Evolutionary conservation across 2,888 invertebrate species (phyloP).

Genomic region (Helicoverpa assulta): DNA sequence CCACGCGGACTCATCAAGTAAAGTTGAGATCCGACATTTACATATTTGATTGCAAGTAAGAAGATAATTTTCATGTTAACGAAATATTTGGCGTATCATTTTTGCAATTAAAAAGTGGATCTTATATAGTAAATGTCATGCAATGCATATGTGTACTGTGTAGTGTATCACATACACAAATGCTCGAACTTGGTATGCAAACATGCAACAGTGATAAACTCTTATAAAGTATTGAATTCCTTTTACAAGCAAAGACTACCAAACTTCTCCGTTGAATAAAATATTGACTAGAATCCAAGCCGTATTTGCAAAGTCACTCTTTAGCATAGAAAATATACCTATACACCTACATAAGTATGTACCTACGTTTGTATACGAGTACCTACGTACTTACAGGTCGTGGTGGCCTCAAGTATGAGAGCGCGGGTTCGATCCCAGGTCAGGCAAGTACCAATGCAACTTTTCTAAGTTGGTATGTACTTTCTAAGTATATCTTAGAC

Average conservation of each 20-base stretch:
- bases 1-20: neutral
- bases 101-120: neutral
- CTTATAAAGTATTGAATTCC: constrained; percentile 13
- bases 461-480: too few species aligned
- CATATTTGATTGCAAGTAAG: neutral
- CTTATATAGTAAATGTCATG: neutral
- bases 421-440: too few species aligned
- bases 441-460: too few species aligned
- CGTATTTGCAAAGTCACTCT: neutral
- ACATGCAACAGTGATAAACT: neutral
- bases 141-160: neutral
- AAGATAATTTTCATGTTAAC: neutral
- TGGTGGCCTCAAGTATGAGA: too few species aligned
- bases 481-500: too few species aligned
- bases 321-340: neutral
- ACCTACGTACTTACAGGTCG: neutral
- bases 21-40: constrained; percentile 2
- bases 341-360: too few species aligned
- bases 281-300: constrained; percentile 12
- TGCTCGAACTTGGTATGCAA: constrained; percentile 4
- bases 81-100: neutral
- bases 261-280: constrained; percentile 31
- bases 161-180: neutral
- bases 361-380: neutral
- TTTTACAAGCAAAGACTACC: constrained; percentile 14